Evolutionary conservation across 2,888 invertebrate species (phyloP), one percentile per base, ranked within the genome.

Genomic region (Muscina levida): DNA sequence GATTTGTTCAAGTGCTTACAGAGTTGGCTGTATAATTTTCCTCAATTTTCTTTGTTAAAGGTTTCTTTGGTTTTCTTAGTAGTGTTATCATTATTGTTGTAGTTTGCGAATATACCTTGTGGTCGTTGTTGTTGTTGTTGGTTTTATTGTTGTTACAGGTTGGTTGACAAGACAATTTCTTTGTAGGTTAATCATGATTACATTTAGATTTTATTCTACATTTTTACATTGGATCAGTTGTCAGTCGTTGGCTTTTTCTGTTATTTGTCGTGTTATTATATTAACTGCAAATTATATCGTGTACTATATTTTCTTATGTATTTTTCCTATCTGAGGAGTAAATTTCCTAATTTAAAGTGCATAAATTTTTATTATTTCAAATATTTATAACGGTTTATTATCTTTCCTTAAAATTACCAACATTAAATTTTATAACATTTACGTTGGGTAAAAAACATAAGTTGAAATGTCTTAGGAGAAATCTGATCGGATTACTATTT

Each of bases 121-220:
- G 4, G 44, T 13, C 44, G 44, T n/a, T 44, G 44, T 13, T 44
- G 51, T 53, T 22, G 13, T 22, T 53, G 53, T 19, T 53, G 53
- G 53, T 24, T 8, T 53, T 53, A 53, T 53, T 3, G 24, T 24
- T 53, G 53, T 53, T 53, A 53, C 53, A 53, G 53, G 53, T 53
- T 53, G 53, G 53, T 53, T 53, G 53, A 53, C 53, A 53, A 13
- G 13, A 31, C 53, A 53, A 53, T 53, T 53, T 53, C 53, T 53
- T 53, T 53, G 53, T 53, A 53, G 53, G 53, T 53, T 53, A 53
- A 53, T 53, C 53, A 53, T 53, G 53, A 53, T 53, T 24, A 22
- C 53, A 53, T 53, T 53, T 53, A 22, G 22, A 53, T 53, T 53
- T 53, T 24, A 31, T 53, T 53, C 53, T 24, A 53, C 22, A 53